These are phyloP conservation scores for Drosophila pruinosa DNA, from an alignment of 1,140 invertebrate genomes.

Conservation along the genomic window DNA sequence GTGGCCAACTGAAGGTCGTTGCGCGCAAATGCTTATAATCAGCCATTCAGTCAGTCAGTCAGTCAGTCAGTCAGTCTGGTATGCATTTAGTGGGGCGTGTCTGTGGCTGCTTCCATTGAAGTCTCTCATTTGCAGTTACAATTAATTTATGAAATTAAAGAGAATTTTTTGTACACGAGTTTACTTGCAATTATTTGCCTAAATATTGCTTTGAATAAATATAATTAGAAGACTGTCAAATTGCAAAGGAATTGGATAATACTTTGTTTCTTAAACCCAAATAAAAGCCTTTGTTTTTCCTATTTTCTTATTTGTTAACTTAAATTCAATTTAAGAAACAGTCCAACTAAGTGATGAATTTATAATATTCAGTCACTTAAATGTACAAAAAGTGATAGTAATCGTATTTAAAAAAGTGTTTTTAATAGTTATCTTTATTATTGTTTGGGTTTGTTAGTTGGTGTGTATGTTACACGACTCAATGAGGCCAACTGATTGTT, in stretches of 20 bases:
- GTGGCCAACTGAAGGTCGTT: slow-evolving; percentile 32
- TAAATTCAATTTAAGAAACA: background rate
- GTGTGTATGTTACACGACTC: slow-evolving; percentile 42
- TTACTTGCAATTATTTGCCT: background rate
- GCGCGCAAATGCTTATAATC: background rate
- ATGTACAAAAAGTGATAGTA: background rate
- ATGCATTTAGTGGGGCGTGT: slow-evolving; percentile 14
- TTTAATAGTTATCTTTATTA: slow-evolving; percentile 15
- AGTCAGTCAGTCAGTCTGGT: background rate
- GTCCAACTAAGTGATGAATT: background rate
- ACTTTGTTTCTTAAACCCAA: too few species aligned
- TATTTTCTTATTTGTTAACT: background rate
- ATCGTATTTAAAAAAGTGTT: slow-evolving; percentile 2
- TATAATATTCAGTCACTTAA: background rate
- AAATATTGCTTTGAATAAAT: background rate
- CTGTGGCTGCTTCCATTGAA: background rate
- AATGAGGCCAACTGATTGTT: slow-evolving; percentile 65
- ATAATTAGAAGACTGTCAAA: background rate
- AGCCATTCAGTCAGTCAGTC: background rate
- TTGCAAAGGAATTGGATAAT: too few species aligned
- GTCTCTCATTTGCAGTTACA: background rate
- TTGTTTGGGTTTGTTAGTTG: background rate
- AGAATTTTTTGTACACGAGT: too few species aligned
- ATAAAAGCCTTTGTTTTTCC: too few species aligned
- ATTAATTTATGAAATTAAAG: background rate